Percentiles rank a stretch among this genome's conserved stretches.
Conservation (phyloP, 2,113 vertebrate species). For the Calidris pygmaea region DNA sequence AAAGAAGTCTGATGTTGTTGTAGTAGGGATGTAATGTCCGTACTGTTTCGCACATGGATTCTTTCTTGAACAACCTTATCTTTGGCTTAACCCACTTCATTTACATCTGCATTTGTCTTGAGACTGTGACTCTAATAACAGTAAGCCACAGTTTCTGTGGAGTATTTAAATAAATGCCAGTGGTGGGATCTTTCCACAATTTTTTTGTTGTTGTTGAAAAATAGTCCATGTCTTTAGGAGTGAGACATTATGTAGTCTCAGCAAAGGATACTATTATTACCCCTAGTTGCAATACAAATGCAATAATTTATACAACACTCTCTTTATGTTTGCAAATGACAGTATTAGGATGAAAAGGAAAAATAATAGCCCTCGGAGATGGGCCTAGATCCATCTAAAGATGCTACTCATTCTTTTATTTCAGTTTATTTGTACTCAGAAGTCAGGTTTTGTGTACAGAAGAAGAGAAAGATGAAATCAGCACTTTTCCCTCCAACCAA, state of each 20-base stretch:
- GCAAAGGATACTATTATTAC: background rate
- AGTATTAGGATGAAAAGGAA: background rate
- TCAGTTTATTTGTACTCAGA: background rate
- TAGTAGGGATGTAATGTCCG: background rate
- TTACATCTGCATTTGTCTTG: background rate
- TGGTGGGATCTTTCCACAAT: background rate
- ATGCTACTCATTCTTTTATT: background rate
- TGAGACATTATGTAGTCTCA: background rate
- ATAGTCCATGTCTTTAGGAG: background rate
- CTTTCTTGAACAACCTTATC: background rate
- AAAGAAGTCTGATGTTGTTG: background rate
- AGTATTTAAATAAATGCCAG: background rate
- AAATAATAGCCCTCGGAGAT: background rate
- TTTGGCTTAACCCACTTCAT: background rate
- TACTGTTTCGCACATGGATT: background rate
- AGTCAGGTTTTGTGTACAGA: background rate
- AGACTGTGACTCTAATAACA: background rate
- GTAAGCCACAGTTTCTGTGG: background rate
- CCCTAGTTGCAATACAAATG: background rate
- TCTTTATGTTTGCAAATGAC: background rate
- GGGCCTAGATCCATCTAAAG: background rate
- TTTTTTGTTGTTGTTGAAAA: background rate
- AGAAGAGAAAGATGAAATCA: slow-evolving; percentile 24
- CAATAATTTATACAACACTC: background rate
- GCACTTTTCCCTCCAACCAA: background rate